phyloP scores from a whole-genome alignment of 37 sponge, comb jelly and placozoan genomes.

The Sycon ciliatum region DNA sequence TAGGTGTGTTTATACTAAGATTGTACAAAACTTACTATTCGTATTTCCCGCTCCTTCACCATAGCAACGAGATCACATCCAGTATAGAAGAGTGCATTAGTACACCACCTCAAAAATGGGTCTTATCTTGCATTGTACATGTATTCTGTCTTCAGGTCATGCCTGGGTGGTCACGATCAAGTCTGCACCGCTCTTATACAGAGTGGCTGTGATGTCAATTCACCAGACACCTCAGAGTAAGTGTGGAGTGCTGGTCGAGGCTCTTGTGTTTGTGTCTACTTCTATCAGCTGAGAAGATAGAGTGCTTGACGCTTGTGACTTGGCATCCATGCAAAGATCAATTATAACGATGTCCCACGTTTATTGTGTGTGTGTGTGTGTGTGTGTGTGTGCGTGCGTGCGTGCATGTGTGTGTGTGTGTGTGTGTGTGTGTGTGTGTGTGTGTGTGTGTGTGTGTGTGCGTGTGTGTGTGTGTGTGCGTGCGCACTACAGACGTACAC shows the following conservation, averaged over 20 bases:
- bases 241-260: background rate
- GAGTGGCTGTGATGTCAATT: conserved; percentile 35
- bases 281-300: too few species aligned
- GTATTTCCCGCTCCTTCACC: too few species aligned
- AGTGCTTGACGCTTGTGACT: too few species aligned
- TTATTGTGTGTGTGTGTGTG: too few species aligned
- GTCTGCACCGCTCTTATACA: conserved; percentile 64
- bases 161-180: conserved; percentile 64
- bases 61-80: too few species aligned
- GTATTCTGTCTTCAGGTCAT: too few species aligned
- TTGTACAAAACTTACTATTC: too few species aligned
- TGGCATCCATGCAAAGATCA: background rate
- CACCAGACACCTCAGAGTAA: conserved; percentile 41
- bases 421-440: background rate
- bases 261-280: background rate
- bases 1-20: too few species aligned
- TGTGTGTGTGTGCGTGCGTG: too few species aligned
- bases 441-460: background rate
- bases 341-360: background rate
- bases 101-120: too few species aligned
- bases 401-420: background rate
- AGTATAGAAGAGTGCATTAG: too few species aligned
- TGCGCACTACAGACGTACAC: conserved; percentile 38
- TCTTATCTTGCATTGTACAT: too few species aligned
- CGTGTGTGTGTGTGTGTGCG: background rate